A percentile compares a stretch with the other conserved stretches of the same genome.
These are phyloP conservation scores for Mamestra configurata DNA, from an alignment of 1,140 invertebrate genomes.

Conservation along the genomic window DNA sequence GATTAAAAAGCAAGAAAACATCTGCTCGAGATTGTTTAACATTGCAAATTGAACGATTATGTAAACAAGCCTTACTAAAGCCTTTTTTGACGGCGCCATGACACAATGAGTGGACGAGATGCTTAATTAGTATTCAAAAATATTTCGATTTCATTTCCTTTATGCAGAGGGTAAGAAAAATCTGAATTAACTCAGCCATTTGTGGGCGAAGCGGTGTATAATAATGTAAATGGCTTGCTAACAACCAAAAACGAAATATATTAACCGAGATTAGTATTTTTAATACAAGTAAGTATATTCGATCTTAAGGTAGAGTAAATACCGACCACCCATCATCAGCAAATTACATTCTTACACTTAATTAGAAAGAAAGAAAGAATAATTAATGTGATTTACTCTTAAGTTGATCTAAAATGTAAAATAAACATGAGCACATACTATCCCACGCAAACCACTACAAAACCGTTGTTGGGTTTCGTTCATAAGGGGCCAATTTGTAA, in stretches of 20 bases:
- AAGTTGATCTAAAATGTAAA: constrained; percentile 2
- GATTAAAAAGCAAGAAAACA: constrained; percentile 83
- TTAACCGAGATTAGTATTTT: constrained; percentile 5
- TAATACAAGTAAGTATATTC: background rate
- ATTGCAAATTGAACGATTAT: constrained; percentile 86
- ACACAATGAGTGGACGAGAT: constrained; percentile 72
- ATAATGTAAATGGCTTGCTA: constrained; percentile 1
- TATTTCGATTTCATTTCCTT: constrained; percentile 69
- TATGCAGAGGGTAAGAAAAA: constrained; percentile 37
- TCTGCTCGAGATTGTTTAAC: constrained; percentile 77
- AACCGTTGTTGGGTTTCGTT: background rate
- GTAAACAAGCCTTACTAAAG: constrained; percentile 80
- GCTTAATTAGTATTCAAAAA: constrained; percentile 80
- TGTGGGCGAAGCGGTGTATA: background rate
- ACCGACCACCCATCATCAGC: background rate
- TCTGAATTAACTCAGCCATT: constrained; percentile 42
- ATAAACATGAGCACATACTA: background rate
- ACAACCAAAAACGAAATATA: background rate
- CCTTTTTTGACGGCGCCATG: constrained; percentile 74
- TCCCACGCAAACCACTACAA: background rate
- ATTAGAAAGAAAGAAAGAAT: too few species aligned
- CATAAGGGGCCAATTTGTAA: background rate
- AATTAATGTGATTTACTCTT: background rate
- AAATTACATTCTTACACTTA: background rate
- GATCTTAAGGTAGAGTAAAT: background rate